Conservation (phyloP, 1,140 invertebrate species). For the Tetraneura akinire region DNA sequence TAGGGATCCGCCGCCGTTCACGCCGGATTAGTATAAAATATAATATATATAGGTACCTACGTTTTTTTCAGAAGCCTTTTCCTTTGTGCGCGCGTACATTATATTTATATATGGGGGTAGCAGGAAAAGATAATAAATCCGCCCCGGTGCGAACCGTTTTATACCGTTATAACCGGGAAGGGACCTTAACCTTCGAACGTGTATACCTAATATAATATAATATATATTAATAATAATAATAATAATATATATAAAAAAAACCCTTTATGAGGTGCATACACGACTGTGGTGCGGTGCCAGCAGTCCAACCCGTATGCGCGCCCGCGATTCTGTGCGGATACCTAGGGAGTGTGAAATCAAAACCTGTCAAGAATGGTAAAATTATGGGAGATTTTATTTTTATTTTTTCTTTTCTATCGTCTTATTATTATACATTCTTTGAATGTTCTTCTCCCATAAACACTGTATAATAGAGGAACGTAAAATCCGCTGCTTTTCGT, state of each 20-base stretch:
- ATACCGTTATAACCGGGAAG: slow-evolving; percentile 31
- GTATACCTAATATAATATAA: too few species aligned
- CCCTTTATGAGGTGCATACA: neutral
- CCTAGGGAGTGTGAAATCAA: slow-evolving; percentile 43
- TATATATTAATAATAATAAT: neutral
- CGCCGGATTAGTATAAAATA: slow-evolving; percentile 36
- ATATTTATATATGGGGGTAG: slow-evolving; percentile 23
- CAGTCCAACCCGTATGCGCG: too few species aligned
- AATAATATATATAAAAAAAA: too few species aligned
- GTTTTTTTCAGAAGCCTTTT: slow-evolving; percentile 50
- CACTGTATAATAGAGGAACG: slow-evolving; percentile 4
- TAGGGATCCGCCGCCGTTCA: slow-evolving; percentile 22
- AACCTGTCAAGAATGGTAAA: slow-evolving; percentile 45
- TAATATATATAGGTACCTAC: neutral
- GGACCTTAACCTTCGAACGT: slow-evolving; percentile 47
- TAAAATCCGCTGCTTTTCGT: slow-evolving; percentile 2
- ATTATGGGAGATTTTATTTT: slow-evolving; percentile 42
- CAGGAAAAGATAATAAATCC: slow-evolving; percentile 40
- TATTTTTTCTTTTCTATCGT: neutral
- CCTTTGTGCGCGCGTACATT: slow-evolving; percentile 13
- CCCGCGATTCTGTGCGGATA: slow-evolving; percentile 19
- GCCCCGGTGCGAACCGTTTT: slow-evolving; percentile 38
- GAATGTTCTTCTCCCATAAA: neutral
- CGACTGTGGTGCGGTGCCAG: neutral
- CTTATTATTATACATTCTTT: neutral